Evolutionary conservation across 1,140 invertebrate species (phyloP), one percentile per base, ranked within the genome.

Genomic region (Calephelis virginiensis): DNA sequence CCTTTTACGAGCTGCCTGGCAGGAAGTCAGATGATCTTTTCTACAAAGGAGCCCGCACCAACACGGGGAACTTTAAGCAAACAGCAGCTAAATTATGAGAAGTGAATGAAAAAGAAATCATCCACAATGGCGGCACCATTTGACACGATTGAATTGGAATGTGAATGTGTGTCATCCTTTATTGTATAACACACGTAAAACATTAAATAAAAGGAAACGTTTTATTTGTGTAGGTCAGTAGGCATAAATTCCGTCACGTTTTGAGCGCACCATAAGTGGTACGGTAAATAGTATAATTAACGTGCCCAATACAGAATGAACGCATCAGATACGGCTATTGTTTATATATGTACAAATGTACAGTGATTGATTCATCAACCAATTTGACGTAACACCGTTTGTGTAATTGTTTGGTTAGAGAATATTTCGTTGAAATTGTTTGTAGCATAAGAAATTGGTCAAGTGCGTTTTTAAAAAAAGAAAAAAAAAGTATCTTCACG

Each of bases 211-310:
- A 56, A 56, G 17, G 53, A 28, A 56, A 37, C 9, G 14, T 11
- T 37, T 56, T 48, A 28, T 43, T 38, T 53, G 49, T 43, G 53
- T 64, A 64, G 63, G 63, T 64, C 63, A 64, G 48, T 56, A 53
- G 48, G 63, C 40, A 49, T 56, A 43, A 64, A 64, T 64, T 64
- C 63, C 49, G 43, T 64, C 63, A 64, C 63, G 38, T 43, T 64
- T 45, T 40, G 40, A 50, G 61, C 11, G 63, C 38, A n/a, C n/a
- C 38, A 50, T 53, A 53, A 38, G 40, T 37, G 28, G 53, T 56
- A 56, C 28, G 10, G 53, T 12, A 56, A 56, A 56, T 56, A 56
- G 53, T 37, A 56, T 56, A 7, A 28, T 56, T 63, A 63, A 5
- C 48, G 49, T 56, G 48, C 40, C 43, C 61, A 46, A 62, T 38